Percentiles rank a stretch among this genome's conserved stretches.
phyloP scores from a whole-genome alignment of 2,113 vertebrate genomes.

The Hystrix brachyura region DNA sequence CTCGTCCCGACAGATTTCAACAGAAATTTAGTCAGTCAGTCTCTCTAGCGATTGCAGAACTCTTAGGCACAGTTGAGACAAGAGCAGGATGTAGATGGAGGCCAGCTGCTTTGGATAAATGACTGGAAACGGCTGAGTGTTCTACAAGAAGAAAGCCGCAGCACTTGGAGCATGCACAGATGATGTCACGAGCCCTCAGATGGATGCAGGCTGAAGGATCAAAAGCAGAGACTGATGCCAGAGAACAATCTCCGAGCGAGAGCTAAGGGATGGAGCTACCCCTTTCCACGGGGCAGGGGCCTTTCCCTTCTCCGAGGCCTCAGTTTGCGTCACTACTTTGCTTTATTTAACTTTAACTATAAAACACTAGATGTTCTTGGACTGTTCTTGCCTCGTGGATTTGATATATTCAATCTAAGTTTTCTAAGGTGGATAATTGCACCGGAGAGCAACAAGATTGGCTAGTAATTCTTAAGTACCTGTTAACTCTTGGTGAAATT shows the following conservation, averaged over 20 bases:
- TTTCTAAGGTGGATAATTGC: slow-evolving; percentile 48
- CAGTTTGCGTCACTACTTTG: background rate
- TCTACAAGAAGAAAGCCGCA: slow-evolving; percentile 61
- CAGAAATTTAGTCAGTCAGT: slow-evolving; percentile 63
- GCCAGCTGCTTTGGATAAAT: slow-evolving; percentile 80
- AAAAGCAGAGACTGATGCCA: slow-evolving; percentile 68
- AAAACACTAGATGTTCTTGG: slow-evolving; percentile 50
- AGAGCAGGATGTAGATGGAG: slow-evolving; percentile 53
- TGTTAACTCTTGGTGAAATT: slow-evolving; percentile 26
- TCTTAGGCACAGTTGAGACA: slow-evolving; percentile 45
- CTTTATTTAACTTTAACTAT: slow-evolving; percentile 39
- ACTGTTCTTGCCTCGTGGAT: slow-evolving; percentile 58
- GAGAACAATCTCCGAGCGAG: background rate
- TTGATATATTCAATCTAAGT: slow-evolving; percentile 45
- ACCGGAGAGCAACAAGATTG: slow-evolving; percentile 44
- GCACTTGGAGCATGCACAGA: slow-evolving; percentile 24
- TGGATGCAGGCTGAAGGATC: slow-evolving; percentile 63
- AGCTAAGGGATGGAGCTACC: slow-evolving; percentile 36
- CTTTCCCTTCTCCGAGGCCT: slow-evolving; percentile 7
- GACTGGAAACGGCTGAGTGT: slow-evolving; percentile 32
- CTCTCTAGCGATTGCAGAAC: slow-evolving; percentile 23
- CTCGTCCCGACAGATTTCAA: slow-evolving; percentile 57
- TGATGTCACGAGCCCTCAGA: slow-evolving; percentile 71
- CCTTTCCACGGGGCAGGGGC: background rate
- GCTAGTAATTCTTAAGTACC: slow-evolving; percentile 36